These are phyloP conservation scores for Phengaris alcon DNA, from an alignment of 2,888 invertebrate genomes.

Conservation along the genomic window DNA sequence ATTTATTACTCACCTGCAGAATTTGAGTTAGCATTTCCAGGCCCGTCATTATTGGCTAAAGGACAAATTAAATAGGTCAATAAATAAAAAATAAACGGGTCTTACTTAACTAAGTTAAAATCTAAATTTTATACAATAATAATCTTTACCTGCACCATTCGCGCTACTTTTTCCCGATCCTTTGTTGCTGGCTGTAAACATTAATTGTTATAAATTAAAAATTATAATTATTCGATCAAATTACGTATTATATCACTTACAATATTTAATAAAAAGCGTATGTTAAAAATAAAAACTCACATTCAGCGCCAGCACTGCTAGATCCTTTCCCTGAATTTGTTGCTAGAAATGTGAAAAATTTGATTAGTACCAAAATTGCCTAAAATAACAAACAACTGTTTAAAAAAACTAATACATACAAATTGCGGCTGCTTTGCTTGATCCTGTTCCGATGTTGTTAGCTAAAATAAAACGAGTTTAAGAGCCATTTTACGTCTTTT, in stretches of 20 bases:
- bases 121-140: no score
- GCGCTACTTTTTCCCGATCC: not conserved
- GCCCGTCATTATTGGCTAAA: not conserved
- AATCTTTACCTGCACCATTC: not conserved
- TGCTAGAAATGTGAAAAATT: not conserved
- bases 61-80: not conserved
- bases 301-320: constrained; percentile 6
- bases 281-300: not conserved
- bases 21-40: constrained; percentile 16
- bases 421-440: not conserved
- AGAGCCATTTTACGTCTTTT: no score
- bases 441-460: not conserved
- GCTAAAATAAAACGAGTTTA: constrained; percentile 7
- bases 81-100: not conserved
- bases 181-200: not conserved
- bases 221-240: not conserved
- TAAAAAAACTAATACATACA: not conserved
- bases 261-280: no score
- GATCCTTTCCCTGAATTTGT: not conserved
- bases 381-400: not conserved
- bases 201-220: not conserved
- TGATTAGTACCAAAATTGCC: not conserved
- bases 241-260: no score
- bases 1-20: constrained; percentile 10
- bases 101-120: not conserved